phyloP scores from a whole-genome alignment of 2,888 invertebrate species.

The Tetanocera ferruginea region DNA sequence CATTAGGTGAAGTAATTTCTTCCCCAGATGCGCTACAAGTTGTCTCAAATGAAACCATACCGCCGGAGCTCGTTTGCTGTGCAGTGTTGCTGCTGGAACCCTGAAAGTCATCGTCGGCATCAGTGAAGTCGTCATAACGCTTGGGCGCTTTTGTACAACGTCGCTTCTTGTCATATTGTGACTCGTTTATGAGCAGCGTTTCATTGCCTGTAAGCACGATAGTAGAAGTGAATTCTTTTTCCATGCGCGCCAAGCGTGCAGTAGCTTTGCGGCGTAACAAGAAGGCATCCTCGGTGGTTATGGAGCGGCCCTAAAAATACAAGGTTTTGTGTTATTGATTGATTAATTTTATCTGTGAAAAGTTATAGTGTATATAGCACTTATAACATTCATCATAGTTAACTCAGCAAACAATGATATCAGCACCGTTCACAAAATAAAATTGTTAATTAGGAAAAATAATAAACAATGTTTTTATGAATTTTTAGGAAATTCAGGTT shows the following conservation, averaged over 20 bases:
- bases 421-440: background rate
- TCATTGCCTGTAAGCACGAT: conserved; percentile 77
- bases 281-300: conserved; percentile 67
- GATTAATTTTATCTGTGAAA: background rate
- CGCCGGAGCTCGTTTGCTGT: conserved; percentile 38
- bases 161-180: conserved; percentile 69
- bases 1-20: conserved; percentile 25
- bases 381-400: background rate
- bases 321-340: background rate
- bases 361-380: background rate
- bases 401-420: background rate
- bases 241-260: conserved; percentile 76
- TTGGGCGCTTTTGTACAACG: conserved; percentile 76
- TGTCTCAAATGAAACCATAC: conserved; percentile 42
- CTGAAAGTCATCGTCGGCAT: conserved; percentile 55
- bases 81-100: conserved; percentile 27
- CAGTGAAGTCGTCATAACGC: conserved; percentile 73
- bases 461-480: too few species aligned
- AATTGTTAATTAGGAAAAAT: too few species aligned
- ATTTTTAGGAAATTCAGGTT: too few species aligned
- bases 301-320: conserved; percentile 57
- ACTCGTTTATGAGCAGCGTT: conserved; percentile 75
- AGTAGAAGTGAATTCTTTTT: conserved; percentile 81
- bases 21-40: conserved; percentile 8
- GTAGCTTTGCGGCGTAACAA: conserved; percentile 67